Evolutionary conservation across 2,888 invertebrate genomes (phyloP), one percentile per base, ranked within the genome.

Genomic region (Gandaritis pyraliata): DNA sequence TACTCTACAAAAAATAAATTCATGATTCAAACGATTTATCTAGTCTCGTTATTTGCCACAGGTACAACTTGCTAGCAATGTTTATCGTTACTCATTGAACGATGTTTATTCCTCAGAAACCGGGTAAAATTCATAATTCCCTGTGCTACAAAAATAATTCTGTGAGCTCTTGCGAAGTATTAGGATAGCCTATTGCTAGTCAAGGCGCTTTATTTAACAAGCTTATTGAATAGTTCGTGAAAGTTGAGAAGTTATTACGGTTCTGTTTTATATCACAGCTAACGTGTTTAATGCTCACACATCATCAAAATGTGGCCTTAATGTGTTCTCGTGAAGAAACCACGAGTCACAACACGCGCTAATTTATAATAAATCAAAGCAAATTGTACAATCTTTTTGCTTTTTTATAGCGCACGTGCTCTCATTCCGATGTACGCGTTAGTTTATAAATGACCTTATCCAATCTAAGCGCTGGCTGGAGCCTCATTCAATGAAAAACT

Each of bases 361-460:
- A 41, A 54, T 65, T 63, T 60, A 57, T 58, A 56, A 61, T 66
- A 69, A 64, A 64, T 64, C 60, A 66, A 61, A 47, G 54, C 58
- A 66, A 66, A 64, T 68, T 61, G 61, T 57, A 58, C 43, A 61
- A 64, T 59, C 64, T 54, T 69, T 67, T 63, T 62, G 61, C 61
- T 66, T 70, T 70, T 68, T 66, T 33, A 65, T 55, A 62, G 58
- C 66, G 64, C 68, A 70, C 66, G 68, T 72, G 71, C 54, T 66
- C 61, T 52, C 61, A 62, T 68, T 70, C 53, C 60, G 23, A 48
- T 39, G 50, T 51, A 36, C 52, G 58, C 47, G 50, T 55, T 62
- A 56, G 43, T 45, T 50, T 54, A 29, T 18, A 61, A 64, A 65
- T 72, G 66, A 65, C 68, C 65, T 68, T 66, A 70, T 65, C 65